A percentile compares a stretch with the other conserved stretches of the same genome.
Conservation (phyloP, 2,113 vertebrate genomes). For the Eurystomus gularis region DNA sequence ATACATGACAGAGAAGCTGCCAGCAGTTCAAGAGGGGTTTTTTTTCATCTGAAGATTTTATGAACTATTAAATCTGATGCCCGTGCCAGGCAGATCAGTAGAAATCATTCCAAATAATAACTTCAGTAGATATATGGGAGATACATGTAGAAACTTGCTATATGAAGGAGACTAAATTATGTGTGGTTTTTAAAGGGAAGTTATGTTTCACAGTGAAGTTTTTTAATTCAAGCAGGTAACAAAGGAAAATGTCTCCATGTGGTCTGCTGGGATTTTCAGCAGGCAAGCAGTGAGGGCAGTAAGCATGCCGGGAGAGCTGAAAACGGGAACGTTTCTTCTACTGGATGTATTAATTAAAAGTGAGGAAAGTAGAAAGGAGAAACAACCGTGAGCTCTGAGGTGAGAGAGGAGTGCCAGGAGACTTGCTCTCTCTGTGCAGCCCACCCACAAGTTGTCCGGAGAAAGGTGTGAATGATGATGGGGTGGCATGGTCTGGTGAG, state of each 20-base stretch:
- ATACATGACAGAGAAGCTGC: not conserved
- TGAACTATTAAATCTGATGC: not conserved
- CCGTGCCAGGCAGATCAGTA: not conserved
- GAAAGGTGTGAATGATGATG: not conserved
- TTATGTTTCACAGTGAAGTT: not conserved
- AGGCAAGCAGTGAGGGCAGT: not conserved
- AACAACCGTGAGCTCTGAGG: rapidly evolving
- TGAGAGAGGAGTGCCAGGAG: not conserved
- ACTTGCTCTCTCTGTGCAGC: rapidly evolving
- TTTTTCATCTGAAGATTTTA: not conserved
- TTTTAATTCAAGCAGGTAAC: not conserved
- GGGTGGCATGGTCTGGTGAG: rapidly evolving
- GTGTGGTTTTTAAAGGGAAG: not conserved
- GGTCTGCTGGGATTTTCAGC: not conserved
- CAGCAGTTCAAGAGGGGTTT: not conserved
- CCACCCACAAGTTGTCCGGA: rapidly evolving
- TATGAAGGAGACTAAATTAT: not conserved
- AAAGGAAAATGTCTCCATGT: not conserved
- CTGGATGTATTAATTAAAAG: not conserved
- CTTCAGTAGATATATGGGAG: not conserved
- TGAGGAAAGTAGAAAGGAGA: not conserved
- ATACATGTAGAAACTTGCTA: not conserved
- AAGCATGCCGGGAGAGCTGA: not conserved
- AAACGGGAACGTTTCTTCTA: not conserved
- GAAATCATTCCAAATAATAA: not conserved